phyloP scores from a whole-genome alignment of 2,113 vertebrate species.

The Psittacula cyanocephala region DNA sequence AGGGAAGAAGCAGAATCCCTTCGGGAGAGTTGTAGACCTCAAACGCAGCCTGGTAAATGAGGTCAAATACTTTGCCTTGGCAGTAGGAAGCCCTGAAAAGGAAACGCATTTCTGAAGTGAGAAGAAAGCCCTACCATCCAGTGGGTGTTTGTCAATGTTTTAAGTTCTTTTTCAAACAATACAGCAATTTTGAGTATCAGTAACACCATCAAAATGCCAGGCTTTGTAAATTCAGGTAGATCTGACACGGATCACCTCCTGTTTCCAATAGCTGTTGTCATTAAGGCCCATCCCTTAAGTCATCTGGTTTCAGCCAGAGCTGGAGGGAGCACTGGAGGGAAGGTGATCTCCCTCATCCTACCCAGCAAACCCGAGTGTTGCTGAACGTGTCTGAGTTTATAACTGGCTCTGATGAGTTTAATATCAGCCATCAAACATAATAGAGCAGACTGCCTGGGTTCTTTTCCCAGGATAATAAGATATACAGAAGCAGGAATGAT shows the following conservation, averaged over 20 bases:
- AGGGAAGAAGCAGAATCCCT: neutral
- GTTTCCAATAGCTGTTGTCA: neutral
- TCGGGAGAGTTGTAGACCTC: neutral
- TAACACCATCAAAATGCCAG: neutral
- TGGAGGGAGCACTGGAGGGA: neutral
- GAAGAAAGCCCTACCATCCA: neutral
- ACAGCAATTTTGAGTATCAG: neutral
- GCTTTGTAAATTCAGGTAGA: neutral
- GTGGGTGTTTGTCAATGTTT: neutral
- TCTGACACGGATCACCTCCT: fast-evolving
- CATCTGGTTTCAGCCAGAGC: neutral
- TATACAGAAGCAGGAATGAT: neutral
- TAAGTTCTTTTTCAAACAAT: neutral
- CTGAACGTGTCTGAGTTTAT: neutral
- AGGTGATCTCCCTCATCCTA: neutral
- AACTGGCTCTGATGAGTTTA: neutral
- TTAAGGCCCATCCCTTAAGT: neutral
- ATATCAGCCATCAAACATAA: neutral
- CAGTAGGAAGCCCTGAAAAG: neutral
- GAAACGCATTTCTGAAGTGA: neutral
- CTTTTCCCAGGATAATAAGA: neutral
- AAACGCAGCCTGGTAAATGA: neutral
- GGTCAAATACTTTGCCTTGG: neutral
- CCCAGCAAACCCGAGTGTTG: neutral
- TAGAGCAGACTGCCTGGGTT: neutral